Percentiles rank a stretch among this genome's conserved stretches.
Evolutionary conservation across 1,140 invertebrate genomes (phyloP).

Genomic region (Cepaea nemoralis): DNA sequence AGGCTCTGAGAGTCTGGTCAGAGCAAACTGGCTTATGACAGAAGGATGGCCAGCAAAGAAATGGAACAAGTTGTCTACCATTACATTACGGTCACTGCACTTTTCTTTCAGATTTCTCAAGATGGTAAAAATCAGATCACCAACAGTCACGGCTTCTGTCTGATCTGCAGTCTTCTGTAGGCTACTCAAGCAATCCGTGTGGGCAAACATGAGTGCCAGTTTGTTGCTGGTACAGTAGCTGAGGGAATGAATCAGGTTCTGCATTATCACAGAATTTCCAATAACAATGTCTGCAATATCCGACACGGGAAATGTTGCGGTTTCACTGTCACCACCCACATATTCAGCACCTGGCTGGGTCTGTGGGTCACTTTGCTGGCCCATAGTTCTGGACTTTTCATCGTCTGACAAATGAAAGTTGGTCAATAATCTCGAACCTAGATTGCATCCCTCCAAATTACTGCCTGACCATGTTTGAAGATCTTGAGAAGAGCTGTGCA

Average conservation of each 20-base stretch:
- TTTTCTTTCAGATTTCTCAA: slow-evolving; percentile 81
- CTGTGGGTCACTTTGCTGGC: slow-evolving; percentile 51
- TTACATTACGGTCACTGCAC: slow-evolving; percentile 76
- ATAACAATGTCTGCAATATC: slow-evolving; percentile 67
- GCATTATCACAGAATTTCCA: slow-evolving; percentile 79
- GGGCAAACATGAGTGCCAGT: slow-evolving; percentile 67
- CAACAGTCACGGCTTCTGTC: slow-evolving; percentile 77
- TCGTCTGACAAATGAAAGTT: slow-evolving; percentile 58
- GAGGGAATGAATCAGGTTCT: slow-evolving; percentile 78
- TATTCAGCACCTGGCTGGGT: slow-evolving; percentile 39
- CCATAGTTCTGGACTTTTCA: slow-evolving; percentile 51
- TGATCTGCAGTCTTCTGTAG: slow-evolving; percentile 61
- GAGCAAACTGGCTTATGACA: slow-evolving; percentile 40
- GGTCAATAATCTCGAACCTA: slow-evolving; percentile 24
- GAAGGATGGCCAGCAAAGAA: slow-evolving; percentile 76
- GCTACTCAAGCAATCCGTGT: slow-evolving; percentile 56
- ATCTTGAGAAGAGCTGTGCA: slow-evolving; percentile 1
- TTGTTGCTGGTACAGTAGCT: slow-evolving; percentile 78
- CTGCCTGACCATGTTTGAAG: slow-evolving; percentile 47
- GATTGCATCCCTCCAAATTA: slow-evolving; percentile 51
- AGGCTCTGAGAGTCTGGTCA: slow-evolving; percentile 79
- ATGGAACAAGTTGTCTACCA: slow-evolving; percentile 82
- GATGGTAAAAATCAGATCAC: slow-evolving; percentile 87
- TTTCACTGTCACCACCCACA: slow-evolving; percentile 16
- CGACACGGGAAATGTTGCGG: background rate